phyloP scores from a whole-genome alignment of 2,888 invertebrate genomes.

The Drosophila sordidula region DNA sequence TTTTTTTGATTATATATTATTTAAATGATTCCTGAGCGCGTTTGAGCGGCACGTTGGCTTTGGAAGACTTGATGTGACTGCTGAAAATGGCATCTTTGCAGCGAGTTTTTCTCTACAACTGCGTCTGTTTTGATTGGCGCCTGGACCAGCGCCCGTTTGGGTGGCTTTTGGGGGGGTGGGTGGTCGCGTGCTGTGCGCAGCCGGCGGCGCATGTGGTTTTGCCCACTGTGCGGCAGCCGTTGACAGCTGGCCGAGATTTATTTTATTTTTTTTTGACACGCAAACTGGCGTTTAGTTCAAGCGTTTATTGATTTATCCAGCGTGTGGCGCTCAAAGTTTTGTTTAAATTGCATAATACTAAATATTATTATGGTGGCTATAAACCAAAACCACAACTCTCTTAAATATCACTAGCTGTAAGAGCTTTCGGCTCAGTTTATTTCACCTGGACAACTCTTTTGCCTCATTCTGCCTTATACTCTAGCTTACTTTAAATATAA shows the following conservation, averaged over 20 bases:
- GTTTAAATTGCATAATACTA: constrained; percentile 64
- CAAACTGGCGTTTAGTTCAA: constrained; percentile 39
- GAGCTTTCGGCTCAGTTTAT: too few species aligned
- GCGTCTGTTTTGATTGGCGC: constrained; percentile 51
- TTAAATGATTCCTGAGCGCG: constrained; percentile 58
- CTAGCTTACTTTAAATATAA: background rate
- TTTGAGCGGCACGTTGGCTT: constrained; percentile 58
- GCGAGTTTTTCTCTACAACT: constrained; percentile 73
- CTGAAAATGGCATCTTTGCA: constrained; percentile 73
- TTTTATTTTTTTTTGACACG: constrained; percentile 20
- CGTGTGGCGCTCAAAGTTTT: constrained; percentile 32
- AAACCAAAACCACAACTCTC: too few species aligned
- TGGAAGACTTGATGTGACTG: constrained; percentile 84
- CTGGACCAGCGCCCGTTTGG: constrained; percentile 14
- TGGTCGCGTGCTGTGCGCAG: constrained; percentile 56
- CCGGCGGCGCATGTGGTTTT: constrained; percentile 48
- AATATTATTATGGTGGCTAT: too few species aligned
- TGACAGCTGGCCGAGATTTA: constrained; percentile 65
- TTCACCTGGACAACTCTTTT: background rate
- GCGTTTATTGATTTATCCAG: constrained; percentile 67
- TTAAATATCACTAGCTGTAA: too few species aligned
- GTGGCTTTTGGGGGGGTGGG: background rate
- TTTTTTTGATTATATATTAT: constrained; percentile 21
- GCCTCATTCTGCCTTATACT: background rate
- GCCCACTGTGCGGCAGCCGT: constrained; percentile 12